Evolutionary conservation across 2,888 invertebrate species (phyloP).

Genomic region (Salpingus planirostris): DNA sequence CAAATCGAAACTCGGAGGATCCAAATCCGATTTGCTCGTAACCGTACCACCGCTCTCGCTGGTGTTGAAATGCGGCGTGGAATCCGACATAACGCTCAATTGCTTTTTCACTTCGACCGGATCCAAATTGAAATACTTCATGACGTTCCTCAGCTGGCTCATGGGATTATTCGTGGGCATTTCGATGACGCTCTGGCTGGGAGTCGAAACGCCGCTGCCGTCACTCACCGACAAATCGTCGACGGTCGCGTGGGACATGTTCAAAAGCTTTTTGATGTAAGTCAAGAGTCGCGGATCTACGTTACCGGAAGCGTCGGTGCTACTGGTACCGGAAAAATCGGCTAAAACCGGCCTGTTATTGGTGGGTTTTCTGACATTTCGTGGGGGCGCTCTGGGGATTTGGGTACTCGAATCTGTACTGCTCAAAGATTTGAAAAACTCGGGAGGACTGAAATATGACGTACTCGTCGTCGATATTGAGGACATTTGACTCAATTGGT

Average conservation of each 20-base stretch:
- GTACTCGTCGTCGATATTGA: constrained; percentile 31
- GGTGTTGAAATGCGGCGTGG: constrained; percentile 8
- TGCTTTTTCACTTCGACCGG: constrained; percentile 21
- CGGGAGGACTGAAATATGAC: constrained; percentile 38
- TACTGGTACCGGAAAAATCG: not conserved
- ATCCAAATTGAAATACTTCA: constrained; percentile 25
- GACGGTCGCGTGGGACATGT: constrained; percentile 45
- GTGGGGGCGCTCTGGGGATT: not conserved
- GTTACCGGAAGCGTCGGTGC: constrained; percentile 1
- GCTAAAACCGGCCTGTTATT: not conserved
- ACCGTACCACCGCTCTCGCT: too few relatives aligned
- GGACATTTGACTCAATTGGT: constrained; percentile 27
- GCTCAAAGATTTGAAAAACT: too few relatives aligned
- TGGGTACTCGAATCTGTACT: not conserved
- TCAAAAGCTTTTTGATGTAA: constrained; percentile 44
- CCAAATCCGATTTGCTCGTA: too few relatives aligned
- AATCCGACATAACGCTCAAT: constrained; percentile 19
- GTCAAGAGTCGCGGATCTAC: constrained; percentile 37
- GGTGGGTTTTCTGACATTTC: not conserved
- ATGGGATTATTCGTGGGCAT: constrained; percentile 34
- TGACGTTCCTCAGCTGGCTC: constrained; percentile 16
- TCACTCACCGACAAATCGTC: constrained; percentile 43
- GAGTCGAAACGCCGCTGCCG: constrained; percentile 43
- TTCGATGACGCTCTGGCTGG: constrained; percentile 43
- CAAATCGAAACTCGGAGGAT: too few relatives aligned